Evolutionary conservation across 1,140 invertebrate genomes (phyloP), one percentile per base, ranked within the genome.

Genomic region (Andricus grossulariae): DNA sequence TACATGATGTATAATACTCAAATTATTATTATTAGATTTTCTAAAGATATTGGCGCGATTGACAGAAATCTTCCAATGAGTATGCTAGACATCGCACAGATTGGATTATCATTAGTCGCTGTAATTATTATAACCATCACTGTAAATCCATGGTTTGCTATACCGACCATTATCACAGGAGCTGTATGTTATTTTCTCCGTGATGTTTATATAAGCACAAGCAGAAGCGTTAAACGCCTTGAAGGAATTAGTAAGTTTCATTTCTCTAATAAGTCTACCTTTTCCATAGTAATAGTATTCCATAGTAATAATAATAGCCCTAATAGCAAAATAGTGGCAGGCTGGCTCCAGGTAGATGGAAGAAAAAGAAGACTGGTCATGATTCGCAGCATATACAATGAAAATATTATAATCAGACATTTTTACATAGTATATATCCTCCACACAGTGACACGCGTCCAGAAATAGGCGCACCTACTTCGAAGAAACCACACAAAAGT

Each of bases 1-100:
- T 45, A 11, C 6, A 7, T 45, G 39, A 45, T 45, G 6, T 7
- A 45, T 45, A 45, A 45, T 45, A 45, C 7, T 45, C 6, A 15
- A 60, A 0, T 60, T 16, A 60, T 32, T 32, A 25, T 32, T 21
- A 49, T 16, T 49, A 88, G 87, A 57, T 97, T 97, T 90, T 95
- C 96, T 0, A 96, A 96, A 89, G 97, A 98, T 88, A 94, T 97
- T 90, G 96, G 96, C 8, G 94, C 95, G 25, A 94, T 97, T 25
- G 97, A 98, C 89, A 97, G 97, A 88, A 92, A 95, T 16, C 88
- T 98, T 54, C 97, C 97, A 50, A 91, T 92, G 71, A 93, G 94
- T 2, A 92, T 96, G 87, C 94, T 96, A 81, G 96, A 97, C 85
- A 93, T 93, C 2, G 85, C 94, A 50, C 90, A 97, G 93, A 96